Evolutionary conservation across 2,113 vertebrate species (phyloP), one percentile per base, ranked within the genome.

Genomic region (Hylia prasina): DNA sequence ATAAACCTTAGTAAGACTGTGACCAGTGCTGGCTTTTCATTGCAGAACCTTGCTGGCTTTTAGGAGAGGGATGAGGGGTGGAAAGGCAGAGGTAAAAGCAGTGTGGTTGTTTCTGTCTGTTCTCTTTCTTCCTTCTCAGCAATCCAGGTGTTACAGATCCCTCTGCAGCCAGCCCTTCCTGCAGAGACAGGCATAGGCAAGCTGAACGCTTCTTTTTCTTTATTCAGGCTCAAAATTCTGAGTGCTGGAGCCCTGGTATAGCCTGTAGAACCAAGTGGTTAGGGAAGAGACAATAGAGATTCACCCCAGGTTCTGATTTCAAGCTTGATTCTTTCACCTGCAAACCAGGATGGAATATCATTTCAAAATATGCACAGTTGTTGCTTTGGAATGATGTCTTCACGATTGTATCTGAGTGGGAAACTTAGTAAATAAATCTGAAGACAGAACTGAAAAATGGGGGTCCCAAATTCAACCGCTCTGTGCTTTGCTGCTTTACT

Each of bases 101-200:
- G 2, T 2, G 28, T 65, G 22, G 13, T 28, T 85, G 18, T 25
- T 72, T 73, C 50, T 86, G 12, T 19, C 23, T 82, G 17, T 21
- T 50, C 33, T 50, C 6, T 72, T n/a, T 9, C 16, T 11, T 45
- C 25, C 33, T 64, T 51, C n/a, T 44, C 53, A 82, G n/a, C 35
- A 50, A 27, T 12, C 23, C 53, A 79, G 21, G 10, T 44, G 5
- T n/a, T 65, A 40, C 24, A 39, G 33, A 42, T 8, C 33, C 31
- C 9, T 1, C 27, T 39, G 54, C 30, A 77, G 33, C 48, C 60
- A 69, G 23, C 23, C 21, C 18, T 45, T 58, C 20, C 2, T 37
- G 25, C 58, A 53, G 42, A 45, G 21, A 10, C 33, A 70, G 39
- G 37, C 37, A 28, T 0, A 22, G 15, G 5, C 1, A 0, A 77